Conservation (phyloP, 2,113 vertebrate genomes). For the Trematocara macrostoma region DNA sequence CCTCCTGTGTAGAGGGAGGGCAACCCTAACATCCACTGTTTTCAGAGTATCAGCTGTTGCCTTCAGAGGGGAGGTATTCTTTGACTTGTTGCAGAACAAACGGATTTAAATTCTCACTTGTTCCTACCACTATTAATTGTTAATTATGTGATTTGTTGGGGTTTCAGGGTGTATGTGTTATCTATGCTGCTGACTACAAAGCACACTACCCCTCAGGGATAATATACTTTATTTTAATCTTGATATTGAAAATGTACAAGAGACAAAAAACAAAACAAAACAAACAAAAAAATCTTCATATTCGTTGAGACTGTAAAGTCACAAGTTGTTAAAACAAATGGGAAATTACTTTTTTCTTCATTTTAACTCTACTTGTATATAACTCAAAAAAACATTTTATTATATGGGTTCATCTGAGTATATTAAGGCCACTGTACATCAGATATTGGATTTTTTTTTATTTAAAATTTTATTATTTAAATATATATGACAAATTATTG, state of each 20-base stretch:
- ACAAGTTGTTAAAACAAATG: not conserved
- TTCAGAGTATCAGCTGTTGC: not conserved
- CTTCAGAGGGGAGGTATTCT: rapidly evolving
- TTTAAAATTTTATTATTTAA: not conserved
- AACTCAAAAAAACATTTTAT: rapidly evolving
- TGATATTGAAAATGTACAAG: not conserved
- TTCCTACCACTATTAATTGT: not conserved
- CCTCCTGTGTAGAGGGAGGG: not conserved
- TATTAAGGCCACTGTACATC: not conserved
- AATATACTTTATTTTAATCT: not conserved
- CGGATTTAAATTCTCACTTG: rapidly evolving
- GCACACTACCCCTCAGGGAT: not conserved
- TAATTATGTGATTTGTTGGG: not conserved
- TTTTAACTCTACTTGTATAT: not conserved
- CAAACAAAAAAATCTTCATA: not conserved
- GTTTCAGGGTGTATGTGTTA: not conserved
- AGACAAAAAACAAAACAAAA: not conserved
- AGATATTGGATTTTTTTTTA: not conserved
- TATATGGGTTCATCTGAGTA: not conserved
- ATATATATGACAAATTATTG: not conserved
- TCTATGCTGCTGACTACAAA: not conserved
- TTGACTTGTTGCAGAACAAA: not conserved
- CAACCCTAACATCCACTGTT: not conserved
- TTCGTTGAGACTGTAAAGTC: not conserved
- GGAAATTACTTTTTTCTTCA: not conserved